Conservation (phyloP, 2,797 vertebrate species). For the Leptodactylus fallax region DNA sequence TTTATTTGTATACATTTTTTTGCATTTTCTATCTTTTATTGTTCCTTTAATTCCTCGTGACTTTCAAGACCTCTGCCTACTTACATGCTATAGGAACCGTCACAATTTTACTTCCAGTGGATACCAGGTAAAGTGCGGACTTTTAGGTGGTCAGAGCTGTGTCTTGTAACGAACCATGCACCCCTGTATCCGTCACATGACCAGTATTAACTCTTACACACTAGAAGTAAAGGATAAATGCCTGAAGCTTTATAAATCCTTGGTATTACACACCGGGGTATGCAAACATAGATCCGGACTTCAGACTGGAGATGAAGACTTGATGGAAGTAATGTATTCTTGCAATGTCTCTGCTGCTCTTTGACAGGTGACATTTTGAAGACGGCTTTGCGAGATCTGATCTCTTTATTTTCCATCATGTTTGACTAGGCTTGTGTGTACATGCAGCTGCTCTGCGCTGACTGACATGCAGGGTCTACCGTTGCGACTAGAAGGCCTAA, state of each 20-base stretch:
- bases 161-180: neutral
- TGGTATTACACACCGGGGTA: neutral
- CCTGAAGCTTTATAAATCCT: neutral
- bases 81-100: too few species aligned
- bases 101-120: too few species aligned
- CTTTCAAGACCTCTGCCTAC: too few species aligned
- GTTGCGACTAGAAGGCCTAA: neutral
- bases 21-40: too few species aligned
- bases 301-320: neutral
- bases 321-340: neutral
- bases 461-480: neutral
- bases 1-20: too few species aligned
- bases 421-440: neutral
- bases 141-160: too few species aligned
- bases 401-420: constrained; percentile 11
- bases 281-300: neutral
- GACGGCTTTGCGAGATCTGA: neutral
- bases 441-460: neutral
- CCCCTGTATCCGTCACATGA: neutral
- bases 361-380: constrained; percentile 17
- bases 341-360: neutral
- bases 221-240: too few species aligned
- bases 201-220: neutral
- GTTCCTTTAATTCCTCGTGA: too few species aligned
- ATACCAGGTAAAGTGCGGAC: too few species aligned